Conservation (phyloP, 2,113 vertebrate genomes). For the Pagrus major region DNA sequence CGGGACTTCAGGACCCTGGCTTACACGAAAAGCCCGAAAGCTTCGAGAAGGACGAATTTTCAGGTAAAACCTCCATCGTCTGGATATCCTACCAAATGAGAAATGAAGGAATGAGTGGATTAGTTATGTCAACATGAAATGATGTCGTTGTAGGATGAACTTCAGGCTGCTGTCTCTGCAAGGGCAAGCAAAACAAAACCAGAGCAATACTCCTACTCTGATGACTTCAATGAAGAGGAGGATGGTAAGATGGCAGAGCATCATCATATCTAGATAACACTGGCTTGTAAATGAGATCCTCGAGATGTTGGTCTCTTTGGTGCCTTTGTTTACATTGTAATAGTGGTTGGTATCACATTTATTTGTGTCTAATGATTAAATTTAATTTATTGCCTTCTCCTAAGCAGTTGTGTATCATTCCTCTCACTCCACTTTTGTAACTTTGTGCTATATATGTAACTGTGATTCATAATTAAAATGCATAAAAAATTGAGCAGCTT, state of each 20-base stretch:
- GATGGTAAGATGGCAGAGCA: constrained; percentile 67
- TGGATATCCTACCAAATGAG: background rate
- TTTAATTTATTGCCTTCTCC: background rate
- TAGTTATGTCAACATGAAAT: background rate
- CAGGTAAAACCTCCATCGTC: constrained; percentile 81
- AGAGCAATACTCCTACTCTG: constrained; percentile 81
- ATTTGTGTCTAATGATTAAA: background rate
- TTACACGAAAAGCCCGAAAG: constrained; percentile 87
- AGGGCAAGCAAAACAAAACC: constrained; percentile 75
- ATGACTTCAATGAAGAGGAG: constrained; percentile 88
- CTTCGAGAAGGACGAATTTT: constrained; percentile 88
- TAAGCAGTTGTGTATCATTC: background rate
- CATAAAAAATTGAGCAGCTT: too few relatives aligned
- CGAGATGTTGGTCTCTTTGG: background rate
- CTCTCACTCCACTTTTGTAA: background rate
- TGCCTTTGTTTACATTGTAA: background rate
- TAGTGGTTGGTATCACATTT: background rate
- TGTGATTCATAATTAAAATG: background rate
- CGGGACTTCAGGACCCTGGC: constrained; percentile 84
- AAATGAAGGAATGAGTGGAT: background rate
- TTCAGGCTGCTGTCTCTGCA: constrained; percentile 85
- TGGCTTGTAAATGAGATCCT: background rate
- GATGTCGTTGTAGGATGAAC: constrained; percentile 86
- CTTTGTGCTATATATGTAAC: background rate
- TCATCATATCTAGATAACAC: background rate